Evolutionary conservation across 1,140 invertebrate species (phyloP), one percentile per base, ranked within the genome.

Genomic region (Probaryconus sp.): DNA sequence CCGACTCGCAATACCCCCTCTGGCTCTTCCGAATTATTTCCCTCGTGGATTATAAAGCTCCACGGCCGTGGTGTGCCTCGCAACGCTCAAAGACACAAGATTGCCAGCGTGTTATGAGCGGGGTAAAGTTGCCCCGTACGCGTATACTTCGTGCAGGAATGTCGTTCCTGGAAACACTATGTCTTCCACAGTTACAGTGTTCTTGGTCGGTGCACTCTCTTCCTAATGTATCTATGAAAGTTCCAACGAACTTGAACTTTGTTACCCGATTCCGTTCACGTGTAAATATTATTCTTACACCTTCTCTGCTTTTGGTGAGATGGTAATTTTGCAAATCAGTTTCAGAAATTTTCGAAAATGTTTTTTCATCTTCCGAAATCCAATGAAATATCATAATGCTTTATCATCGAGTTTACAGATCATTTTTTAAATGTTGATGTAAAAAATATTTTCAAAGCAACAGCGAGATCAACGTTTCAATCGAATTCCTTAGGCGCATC

Each of bases 61-160:
- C 17, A 42, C 20, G 13, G 16, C 9, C 69, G n/a, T n/a, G n/a
- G n/a, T n/a, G 61, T 61, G 55, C 67, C 31, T 47, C 47, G 24
- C 31, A 50, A n/a, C 18, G 21, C 14, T 65, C 48, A 55, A 67
- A 67, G 63, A 55, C 56, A 50, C 51, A 42, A 56, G 63, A 63
- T 67, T 73, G 33, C 70, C 40, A 73, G 24, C 55, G 48, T 65
- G 40, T 76, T 65, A 70, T 40, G 42, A 67, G 11, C 61, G 16
- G 31, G 45, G 71, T 53, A 14, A 64, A 64, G 45, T 16, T 51
- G 64, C 42, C 40, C 58, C 50, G 47, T 47, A 38, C 26, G 40
- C 55, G 45, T 30, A 55, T 75, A 69, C 73, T 76, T 65, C 67
- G 73, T 76, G 73, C 61, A 71, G 68, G 73, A 76, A 76, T 76